Percentiles rank a stretch among this genome's conserved stretches.
These are phyloP conservation scores for Panzeria rudis DNA, from an alignment of 2,888 invertebrate genomes.

Conservation along the genomic window DNA sequence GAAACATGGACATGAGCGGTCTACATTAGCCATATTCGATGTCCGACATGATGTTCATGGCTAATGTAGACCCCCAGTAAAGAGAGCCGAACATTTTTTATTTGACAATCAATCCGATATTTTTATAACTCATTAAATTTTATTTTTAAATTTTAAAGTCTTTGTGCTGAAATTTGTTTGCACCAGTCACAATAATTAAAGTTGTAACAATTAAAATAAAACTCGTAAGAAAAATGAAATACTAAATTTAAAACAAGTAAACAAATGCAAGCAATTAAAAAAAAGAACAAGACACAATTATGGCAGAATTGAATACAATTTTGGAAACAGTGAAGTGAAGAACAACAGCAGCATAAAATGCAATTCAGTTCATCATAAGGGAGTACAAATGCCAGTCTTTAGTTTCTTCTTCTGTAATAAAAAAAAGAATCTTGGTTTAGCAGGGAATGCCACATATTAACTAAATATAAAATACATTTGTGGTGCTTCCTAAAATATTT, in stretches of 20 bases:
- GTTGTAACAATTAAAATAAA: conserved; percentile 16
- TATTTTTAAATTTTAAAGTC: neutral
- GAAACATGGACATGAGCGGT: too few species aligned
- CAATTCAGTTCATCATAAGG: neutral
- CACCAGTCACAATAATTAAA: conserved; percentile 5
- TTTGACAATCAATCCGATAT: neutral
- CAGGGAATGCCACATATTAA: neutral
- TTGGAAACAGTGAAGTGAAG: neutral
- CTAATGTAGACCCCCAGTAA: too few species aligned
- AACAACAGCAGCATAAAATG: neutral
- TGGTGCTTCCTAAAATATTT: neutral
- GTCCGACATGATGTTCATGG: too few species aligned
- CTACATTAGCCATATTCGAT: too few species aligned
- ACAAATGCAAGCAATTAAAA: neutral
- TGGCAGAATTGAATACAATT: neutral
- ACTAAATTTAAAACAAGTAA: neutral
- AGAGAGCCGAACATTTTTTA: too few species aligned
- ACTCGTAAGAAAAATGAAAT: neutral
- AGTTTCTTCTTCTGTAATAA: neutral
- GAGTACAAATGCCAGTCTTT: neutral
- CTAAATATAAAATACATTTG: neutral
- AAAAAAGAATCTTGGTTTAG: neutral
- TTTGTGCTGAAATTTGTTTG: neutral
- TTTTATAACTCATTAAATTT: neutral
- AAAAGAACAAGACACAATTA: neutral